phyloP scores from a whole-genome alignment of 2,797 vertebrate genomes.

The Rhinogobio ventralis region DNA sequence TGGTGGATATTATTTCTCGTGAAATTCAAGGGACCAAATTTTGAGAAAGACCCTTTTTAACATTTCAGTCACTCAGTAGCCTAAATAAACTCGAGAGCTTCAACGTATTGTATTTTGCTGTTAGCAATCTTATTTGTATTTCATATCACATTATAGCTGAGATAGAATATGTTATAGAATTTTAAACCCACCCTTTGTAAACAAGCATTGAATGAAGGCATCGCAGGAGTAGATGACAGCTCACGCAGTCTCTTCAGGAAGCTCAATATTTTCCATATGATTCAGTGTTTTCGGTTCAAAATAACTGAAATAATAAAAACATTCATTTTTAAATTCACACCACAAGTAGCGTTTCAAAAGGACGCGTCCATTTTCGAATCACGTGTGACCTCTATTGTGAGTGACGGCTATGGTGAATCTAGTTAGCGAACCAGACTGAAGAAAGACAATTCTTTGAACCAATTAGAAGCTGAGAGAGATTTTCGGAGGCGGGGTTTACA shows the following conservation, averaged over 20 bases:
- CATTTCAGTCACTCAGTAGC: background rate
- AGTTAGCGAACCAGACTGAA: slow-evolving; percentile 57
- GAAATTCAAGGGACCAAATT: background rate
- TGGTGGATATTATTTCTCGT: background rate
- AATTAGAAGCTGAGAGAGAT: slow-evolving; percentile 49
- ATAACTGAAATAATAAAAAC: background rate
- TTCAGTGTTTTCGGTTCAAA: background rate
- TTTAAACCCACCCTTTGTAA: slow-evolving; percentile 70
- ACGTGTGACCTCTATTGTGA: slow-evolving; percentile 35
- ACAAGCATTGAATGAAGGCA: slow-evolving; percentile 49
- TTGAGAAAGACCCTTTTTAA: background rate
- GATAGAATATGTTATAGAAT: background rate
- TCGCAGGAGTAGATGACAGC: background rate
- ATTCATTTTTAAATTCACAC: background rate
- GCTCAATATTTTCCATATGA: background rate
- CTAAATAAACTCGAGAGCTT: background rate
- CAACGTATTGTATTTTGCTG: background rate
- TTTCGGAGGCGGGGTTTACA: slow-evolving; percentile 34
- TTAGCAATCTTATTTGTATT: background rate
- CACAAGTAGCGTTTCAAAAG: background rate
- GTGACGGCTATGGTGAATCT: background rate
- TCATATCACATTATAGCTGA: background rate
- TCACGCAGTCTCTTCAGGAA: background rate
- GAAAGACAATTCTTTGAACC: background rate
- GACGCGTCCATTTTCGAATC: slow-evolving; percentile 43